Percentiles rank a stretch among this genome's conserved stretches.
phyloP scores from a whole-genome alignment of 2,797 vertebrate genomes.

The Danionella dracula region DNA sequence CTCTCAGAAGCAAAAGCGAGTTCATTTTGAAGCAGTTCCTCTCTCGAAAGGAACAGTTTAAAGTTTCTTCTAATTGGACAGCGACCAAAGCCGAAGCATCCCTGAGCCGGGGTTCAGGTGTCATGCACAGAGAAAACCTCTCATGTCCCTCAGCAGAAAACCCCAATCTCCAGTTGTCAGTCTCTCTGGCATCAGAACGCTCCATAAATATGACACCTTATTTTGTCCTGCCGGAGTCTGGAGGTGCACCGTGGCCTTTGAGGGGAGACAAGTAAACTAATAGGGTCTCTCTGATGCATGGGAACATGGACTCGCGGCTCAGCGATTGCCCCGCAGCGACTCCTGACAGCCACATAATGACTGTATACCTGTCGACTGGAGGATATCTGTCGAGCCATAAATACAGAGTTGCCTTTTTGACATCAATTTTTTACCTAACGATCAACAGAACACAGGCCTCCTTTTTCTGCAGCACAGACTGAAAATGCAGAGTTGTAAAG shows the following conservation, averaged over 20 bases:
- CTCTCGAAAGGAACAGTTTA: constrained; percentile 52
- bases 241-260: constrained; percentile 74
- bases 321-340: constrained; percentile 66
- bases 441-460: constrained; percentile 66
- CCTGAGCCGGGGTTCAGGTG: constrained; percentile 60
- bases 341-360: constrained; percentile 81
- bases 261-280: constrained; percentile 81
- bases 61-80: constrained; percentile 66
- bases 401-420: constrained; percentile 82
- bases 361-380: constrained; percentile 80
- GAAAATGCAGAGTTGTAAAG: constrained; percentile 17
- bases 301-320: constrained; percentile 66
- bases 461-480: constrained; percentile 30
- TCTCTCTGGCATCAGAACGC: constrained; percentile 61
- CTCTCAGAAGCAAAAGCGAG: constrained; percentile 2
- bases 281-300: constrained; percentile 76
- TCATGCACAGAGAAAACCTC: constrained; percentile 60
- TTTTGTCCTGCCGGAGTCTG: constrained; percentile 79
- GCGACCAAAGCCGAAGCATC: constrained; percentile 62
- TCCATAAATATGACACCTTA: constrained; percentile 82
- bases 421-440: constrained; percentile 68
- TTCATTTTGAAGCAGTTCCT: constrained; percentile 59
- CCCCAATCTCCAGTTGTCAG: constrained; percentile 63
- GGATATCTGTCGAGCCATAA: constrained; percentile 79
- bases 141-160: constrained; percentile 69